Evolutionary conservation across 2,888 invertebrate genomes (phyloP).

Genomic region (Diplolepis rosae): DNA sequence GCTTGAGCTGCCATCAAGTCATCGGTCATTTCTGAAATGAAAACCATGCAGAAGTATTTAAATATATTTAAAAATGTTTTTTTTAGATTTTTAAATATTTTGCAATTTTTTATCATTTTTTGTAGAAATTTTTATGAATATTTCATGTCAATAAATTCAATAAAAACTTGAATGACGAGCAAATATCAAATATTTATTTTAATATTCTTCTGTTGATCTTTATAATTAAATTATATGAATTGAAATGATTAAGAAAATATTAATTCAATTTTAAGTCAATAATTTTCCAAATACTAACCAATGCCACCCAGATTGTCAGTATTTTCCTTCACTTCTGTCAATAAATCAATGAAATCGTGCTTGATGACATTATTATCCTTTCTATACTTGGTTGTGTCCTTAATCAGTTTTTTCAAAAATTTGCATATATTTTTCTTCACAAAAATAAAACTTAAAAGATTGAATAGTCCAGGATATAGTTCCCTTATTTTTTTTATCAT

Average conservation of each 20-base stretch:
- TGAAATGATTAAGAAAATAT: too few relatives aligned
- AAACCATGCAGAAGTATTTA: background rate
- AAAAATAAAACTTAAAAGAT: slow-evolving; percentile 47
- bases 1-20: slow-evolving; percentile 69
- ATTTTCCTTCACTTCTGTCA: slow-evolving; percentile 65
- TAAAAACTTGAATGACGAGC: too few relatives aligned
- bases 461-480: slow-evolving; percentile 50
- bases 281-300: slow-evolving; percentile 45
- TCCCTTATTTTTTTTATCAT: slow-evolving; percentile 38
- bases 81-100: background rate
- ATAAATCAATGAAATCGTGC: slow-evolving; percentile 73
- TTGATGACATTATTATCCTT: slow-evolving; percentile 68
- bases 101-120: too few relatives aligned
- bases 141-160: too few relatives aligned
- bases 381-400: slow-evolving; percentile 67
- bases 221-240: too few relatives aligned
- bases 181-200: too few relatives aligned
- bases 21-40: slow-evolving; percentile 64
- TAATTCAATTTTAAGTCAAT: too few relatives aligned
- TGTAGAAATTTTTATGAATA: background rate
- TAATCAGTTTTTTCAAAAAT: slow-evolving; percentile 65
- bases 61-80: slow-evolving; percentile 6
- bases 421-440: slow-evolving; percentile 53
- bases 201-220: too few relatives aligned
- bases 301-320: slow-evolving; percentile 53